Base-by-base conservation (phyloP, 2,113 vertebrate genomes). In the Syngnathus typhle region DNA sequence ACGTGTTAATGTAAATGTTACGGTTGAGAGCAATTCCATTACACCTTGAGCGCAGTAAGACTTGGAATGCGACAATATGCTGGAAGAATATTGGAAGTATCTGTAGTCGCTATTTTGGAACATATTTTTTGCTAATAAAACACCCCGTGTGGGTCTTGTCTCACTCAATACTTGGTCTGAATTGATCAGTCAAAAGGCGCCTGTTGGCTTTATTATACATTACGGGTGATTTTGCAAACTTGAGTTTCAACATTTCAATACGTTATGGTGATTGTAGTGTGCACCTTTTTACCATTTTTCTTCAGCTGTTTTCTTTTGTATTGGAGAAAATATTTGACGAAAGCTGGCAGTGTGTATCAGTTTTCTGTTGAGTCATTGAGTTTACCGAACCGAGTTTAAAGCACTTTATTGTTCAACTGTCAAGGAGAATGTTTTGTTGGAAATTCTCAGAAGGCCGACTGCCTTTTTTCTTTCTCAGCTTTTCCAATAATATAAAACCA, bases 1-100 rank as follows among this genome's bases (percentile, higher is more conserved):
- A 66, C 15, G 39, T 72, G 39, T 82, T 72, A 59, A 76, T 76
- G 55, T 44, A 64, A 62, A 71, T 21, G 18, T 74, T 52, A 39
- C 3, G 36, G 37, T 37, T 72, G 65, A 60, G 39, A 65, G 61
- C 38, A 56, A 67, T 68, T 39, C 23, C 46, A 54, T 68, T 61
- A 43, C 23, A 54, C 13, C 23, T 16, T 58, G 9, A 43, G 8
- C 12, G 21, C 21, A 27, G 6, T 15, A n/a, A 49, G 7, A 47
- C 16, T 58, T n/a, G 10, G 11, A 52, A 21, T 60, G 21, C 16
- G 37, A 60, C 47, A 18, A 71, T 71, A 55, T 64, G 15, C 59
- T 59, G 65, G 68, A 7, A 56, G 16, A 21, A 12, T 19, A 27
- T 36, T 70, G 44, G 27, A 44, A 46, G 39, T 47, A 21, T 41